Conservation (phyloP, 1,140 invertebrate genomes). For the Caerostris extrusa region DNA sequence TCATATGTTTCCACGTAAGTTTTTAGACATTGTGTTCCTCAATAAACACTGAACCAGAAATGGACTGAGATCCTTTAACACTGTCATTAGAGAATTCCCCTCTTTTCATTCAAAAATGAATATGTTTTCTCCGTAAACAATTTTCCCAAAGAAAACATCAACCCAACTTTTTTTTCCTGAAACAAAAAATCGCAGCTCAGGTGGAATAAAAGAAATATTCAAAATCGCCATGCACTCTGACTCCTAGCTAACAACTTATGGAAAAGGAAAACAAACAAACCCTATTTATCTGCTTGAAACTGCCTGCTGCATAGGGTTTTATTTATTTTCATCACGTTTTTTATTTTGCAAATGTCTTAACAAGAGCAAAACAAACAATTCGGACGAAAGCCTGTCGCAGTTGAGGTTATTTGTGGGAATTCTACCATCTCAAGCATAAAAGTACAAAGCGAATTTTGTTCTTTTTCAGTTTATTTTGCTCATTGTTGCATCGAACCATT, state of each 20-base stretch:
- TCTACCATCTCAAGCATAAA: neutral
- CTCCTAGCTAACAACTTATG: neutral
- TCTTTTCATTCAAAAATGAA: neutral
- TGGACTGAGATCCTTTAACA: neutral
- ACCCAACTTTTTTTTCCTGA: neutral
- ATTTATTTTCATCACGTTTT: neutral
- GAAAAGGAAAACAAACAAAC: neutral
- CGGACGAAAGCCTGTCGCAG: neutral
- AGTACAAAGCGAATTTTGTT: neutral
- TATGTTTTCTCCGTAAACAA: neutral
- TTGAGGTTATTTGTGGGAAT: constrained; percentile 35
- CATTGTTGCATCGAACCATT: constrained; percentile 18
- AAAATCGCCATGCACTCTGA: neutral
- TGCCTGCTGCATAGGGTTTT: neutral
- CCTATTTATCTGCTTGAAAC: neutral
- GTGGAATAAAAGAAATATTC: neutral
- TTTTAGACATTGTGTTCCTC: too few relatives aligned
- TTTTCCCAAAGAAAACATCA: neutral
- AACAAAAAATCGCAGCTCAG: constrained; percentile 2
- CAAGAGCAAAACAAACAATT: neutral
- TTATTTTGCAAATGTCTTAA: neutral
- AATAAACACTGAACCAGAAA: too few relatives aligned
- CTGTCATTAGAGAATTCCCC: neutral
- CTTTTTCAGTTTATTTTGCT: neutral
- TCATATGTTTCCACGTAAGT: too few relatives aligned